Conservation (phyloP, 2,797 vertebrate species). For the Halcyon smyrnensis region DNA sequence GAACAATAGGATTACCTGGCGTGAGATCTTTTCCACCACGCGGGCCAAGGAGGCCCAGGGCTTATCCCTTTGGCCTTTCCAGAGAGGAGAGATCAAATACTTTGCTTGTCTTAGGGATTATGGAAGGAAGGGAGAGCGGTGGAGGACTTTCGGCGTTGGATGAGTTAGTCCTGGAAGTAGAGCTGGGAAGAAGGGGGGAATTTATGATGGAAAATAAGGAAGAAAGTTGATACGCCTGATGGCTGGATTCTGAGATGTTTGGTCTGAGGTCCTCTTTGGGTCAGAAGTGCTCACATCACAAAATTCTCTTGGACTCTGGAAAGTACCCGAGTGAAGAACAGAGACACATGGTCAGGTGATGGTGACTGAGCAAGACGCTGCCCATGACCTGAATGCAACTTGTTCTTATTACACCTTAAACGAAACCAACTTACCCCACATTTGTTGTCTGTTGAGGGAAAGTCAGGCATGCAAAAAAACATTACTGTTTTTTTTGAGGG, state of each 20-base stretch:
- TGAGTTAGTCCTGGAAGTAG: not conserved
- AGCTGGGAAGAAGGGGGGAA: not conserved
- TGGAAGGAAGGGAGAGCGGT: not conserved
- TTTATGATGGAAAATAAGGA: not conserved
- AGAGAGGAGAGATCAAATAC: not conserved
- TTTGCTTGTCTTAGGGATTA: slow-evolving; percentile 39
- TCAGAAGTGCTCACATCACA: not conserved
- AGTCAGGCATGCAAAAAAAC: not conserved
- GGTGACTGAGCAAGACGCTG: not conserved
- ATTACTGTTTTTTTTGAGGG: rapidly evolving
- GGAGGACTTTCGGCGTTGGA: not conserved
- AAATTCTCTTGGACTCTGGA: not conserved
- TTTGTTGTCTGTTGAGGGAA: not conserved
- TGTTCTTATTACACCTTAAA: rapidly evolving
- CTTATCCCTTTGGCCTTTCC: slow-evolving; percentile 45
- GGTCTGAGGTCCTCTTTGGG: not conserved
- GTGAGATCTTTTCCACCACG: slow-evolving; percentile 8
- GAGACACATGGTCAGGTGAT: not conserved
- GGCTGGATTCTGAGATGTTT: not conserved
- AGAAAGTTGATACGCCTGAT: not conserved
- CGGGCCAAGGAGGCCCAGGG: not conserved
- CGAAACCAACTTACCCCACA: not conserved
- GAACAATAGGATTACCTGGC: slow-evolving; percentile 57
- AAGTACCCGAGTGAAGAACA: not conserved
- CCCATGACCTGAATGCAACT: rapidly evolving